Conservation (phyloP, 2,888 invertebrate species). For the Trypoxylon attenuatum region DNA sequence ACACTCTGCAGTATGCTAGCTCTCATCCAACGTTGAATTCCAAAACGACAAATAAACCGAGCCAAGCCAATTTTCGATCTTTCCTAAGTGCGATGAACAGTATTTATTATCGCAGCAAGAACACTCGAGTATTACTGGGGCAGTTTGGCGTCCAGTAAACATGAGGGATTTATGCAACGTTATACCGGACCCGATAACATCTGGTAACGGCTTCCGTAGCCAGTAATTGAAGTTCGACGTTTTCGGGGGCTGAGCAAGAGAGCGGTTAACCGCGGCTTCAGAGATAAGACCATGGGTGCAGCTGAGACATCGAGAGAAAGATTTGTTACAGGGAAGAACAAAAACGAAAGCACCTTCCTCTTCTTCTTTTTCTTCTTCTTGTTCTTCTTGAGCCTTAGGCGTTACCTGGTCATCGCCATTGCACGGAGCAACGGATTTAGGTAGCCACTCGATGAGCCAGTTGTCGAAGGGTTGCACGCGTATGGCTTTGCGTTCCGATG, state of each 20-base stretch:
- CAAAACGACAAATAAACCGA: no score
- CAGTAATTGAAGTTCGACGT: slow-evolving; percentile 41
- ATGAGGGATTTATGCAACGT: slow-evolving; percentile 47
- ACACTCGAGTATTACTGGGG: slow-evolving; percentile 23
- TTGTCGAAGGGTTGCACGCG: no score
- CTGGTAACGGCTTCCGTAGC: slow-evolving; percentile 33
- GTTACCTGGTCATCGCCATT: no score
- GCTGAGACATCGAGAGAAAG: slow-evolving; percentile 9
- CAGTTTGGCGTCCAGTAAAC: slow-evolving; percentile 25
- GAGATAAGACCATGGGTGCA: slow-evolving; percentile 13
- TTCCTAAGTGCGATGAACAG: no score
- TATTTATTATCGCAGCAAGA: slow-evolving; percentile 42
- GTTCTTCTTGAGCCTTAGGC: no score
- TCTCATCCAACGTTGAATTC: no score
- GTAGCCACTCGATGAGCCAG: no score
- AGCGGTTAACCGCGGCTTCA: slow-evolving; percentile 4
- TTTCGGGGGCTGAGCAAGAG: slow-evolving; percentile 31
- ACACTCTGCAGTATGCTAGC: no score
- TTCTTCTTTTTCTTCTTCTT: not conserved
- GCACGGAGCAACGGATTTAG: no score
- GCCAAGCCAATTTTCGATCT: no score
- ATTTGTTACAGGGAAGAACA: slow-evolving; percentile 16
- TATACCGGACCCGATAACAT: slow-evolving; percentile 17
- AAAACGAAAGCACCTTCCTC: not conserved
- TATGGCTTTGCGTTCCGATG: no score